A percentile compares a stretch with the other conserved stretches of the same genome.
phyloP scores from a whole-genome alignment of 2,797 vertebrate species.

The Muraenolepis orangiensis region DNA sequence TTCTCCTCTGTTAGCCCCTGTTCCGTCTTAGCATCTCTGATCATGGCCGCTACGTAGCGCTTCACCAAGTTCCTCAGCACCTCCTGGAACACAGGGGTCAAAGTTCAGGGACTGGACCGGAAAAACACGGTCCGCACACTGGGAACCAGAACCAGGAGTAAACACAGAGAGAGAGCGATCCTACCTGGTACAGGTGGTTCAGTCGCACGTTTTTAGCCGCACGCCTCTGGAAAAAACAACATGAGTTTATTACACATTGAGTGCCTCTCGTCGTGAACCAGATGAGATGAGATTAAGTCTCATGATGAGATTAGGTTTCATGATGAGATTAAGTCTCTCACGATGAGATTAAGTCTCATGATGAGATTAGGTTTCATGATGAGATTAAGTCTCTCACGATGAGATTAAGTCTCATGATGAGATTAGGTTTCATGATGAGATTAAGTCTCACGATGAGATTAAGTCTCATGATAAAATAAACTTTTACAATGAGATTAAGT shows the following conservation, averaged over 20 bases:
- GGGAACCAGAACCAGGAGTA: background rate
- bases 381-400: no score
- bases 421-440: no score
- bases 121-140: background rate
- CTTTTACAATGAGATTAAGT: no score
- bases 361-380: no score
- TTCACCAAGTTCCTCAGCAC: constrained; percentile 94
- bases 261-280: no score
- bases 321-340: no score
- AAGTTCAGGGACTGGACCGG: background rate
- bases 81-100: constrained; percentile 73
- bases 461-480: no score
- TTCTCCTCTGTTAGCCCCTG: constrained; percentile 96
- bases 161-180: constrained; percentile 3
- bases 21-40: constrained; percentile 93
- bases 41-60: constrained; percentile 94
- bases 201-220: constrained; percentile 87
- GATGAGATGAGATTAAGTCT: no score
- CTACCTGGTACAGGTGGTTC: constrained; percentile 94
- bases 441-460: no score
- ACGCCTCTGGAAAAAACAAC: constrained; percentile 78
- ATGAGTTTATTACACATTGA: background rate
- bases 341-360: no score
- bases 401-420: no score
- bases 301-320: no score